phyloP scores from a whole-genome alignment of 2,797 vertebrate species.

The Cephalopachus bancanus region DNA sequence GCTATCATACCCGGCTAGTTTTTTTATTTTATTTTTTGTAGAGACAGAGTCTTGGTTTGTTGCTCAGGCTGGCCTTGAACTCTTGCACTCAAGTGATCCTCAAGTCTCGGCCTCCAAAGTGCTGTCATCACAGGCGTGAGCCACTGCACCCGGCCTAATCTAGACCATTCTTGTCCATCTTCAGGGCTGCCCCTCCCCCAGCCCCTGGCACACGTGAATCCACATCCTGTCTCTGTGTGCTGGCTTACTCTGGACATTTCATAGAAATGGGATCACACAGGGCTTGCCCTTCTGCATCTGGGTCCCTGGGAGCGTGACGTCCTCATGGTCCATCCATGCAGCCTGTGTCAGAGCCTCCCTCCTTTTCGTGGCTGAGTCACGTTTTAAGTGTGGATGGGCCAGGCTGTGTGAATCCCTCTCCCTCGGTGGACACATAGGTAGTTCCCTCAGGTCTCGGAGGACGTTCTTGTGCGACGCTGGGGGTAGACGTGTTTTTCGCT shows the following conservation, averaged over 20 bases:
- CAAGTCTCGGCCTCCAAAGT: neutral
- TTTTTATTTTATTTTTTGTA: neutral
- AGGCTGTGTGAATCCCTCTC: too few species aligned
- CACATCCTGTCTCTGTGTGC: too few species aligned
- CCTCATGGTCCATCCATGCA: neutral
- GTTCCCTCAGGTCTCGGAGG: neutral
- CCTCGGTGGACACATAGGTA: neutral
- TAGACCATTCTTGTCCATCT: too few species aligned
- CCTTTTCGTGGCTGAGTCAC: neutral
- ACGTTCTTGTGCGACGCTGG: rapidly evolving
- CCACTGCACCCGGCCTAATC: neutral
- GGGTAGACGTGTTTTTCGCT: neutral
- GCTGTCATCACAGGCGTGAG: neutral
- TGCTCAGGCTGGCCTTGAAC: neutral
- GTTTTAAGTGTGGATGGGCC: neutral
- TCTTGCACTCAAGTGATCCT: neutral
- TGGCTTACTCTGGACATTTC: too few species aligned
- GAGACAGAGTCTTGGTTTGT: neutral
- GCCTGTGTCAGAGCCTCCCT: neutral
- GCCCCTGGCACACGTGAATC: too few species aligned
- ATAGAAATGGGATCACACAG: too few species aligned
- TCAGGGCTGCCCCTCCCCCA: too few species aligned
- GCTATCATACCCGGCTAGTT: neutral
- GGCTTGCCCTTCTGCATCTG: neutral
- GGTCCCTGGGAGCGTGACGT: neutral